A percentile compares a stretch with the other conserved stretches of the same genome.
phyloP scores from a whole-genome alignment of 1,140 invertebrate species.

The Drosophila dunni region DNA sequence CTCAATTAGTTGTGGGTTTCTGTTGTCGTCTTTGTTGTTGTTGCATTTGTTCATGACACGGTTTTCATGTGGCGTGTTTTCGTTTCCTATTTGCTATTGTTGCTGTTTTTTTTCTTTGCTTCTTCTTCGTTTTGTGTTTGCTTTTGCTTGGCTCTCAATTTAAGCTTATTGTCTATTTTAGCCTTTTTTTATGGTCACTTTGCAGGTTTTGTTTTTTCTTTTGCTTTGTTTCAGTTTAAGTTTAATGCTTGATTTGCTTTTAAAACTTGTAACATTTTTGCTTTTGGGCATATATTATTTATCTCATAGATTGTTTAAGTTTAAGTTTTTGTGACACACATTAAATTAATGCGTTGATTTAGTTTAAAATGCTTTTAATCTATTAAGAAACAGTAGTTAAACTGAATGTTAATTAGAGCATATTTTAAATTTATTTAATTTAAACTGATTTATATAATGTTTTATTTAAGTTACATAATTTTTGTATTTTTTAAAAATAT shows the following conservation, averaged over 20 bases:
- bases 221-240: neutral
- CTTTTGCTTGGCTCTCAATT: conserved; percentile 53
- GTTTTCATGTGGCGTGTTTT: conserved; percentile 78
- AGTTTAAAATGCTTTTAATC: neutral
- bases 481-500: neutral
- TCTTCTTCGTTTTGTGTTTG: conserved; percentile 28
- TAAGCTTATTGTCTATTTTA: conserved; percentile 52
- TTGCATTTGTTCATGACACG: conserved; percentile 81
- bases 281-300: conserved; percentile 1
- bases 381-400: too few relatives aligned
- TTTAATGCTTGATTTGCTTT: conserved; percentile 16
- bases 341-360: conserved; percentile 2
- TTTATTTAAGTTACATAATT: too few relatives aligned
- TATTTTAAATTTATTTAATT: too few relatives aligned
- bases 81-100: conserved; percentile 70
- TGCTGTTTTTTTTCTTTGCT: conserved; percentile 32
- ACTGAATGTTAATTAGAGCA: too few relatives aligned
- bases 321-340: neutral
- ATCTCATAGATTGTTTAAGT: neutral
- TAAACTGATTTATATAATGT: too few relatives aligned
- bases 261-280: conserved; percentile 12
- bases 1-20: conserved; percentile 60
- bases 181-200: conserved; percentile 33
- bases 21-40: conserved; percentile 54
- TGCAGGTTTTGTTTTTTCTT: conserved; percentile 4